These are phyloP conservation scores for Porites australiensis DNA, from an alignment of 64 coral and sea anemone genomes.

Conservation along the genomic window DNA sequence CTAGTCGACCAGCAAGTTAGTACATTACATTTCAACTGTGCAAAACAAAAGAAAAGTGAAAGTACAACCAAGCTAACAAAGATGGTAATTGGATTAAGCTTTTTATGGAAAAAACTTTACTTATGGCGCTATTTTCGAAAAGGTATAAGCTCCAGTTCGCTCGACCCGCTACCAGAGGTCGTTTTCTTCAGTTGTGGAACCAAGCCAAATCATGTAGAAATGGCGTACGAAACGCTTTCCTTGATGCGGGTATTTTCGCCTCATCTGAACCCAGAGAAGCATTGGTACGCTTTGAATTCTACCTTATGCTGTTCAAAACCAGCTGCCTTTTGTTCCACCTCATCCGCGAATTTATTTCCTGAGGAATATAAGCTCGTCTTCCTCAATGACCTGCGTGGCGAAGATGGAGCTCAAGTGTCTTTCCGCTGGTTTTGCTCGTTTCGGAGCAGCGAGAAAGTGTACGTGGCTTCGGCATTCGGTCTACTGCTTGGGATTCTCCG, in stretches of 20 bases:
- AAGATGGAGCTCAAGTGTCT: slow-evolving; percentile 5
- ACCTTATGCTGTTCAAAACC: slow-evolving; percentile 34
- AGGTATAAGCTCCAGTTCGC: neutral
- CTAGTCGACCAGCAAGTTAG: neutral
- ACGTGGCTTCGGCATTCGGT: slow-evolving; percentile 36
- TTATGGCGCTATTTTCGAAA: slow-evolving; percentile 9
- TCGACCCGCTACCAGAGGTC: neutral
- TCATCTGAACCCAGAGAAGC: slow-evolving; percentile 22
- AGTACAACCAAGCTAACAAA: slow-evolving; percentile 4
- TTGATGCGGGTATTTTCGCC: slow-evolving; percentile 9
- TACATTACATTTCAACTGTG: neutral
- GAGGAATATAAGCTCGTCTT: neutral
- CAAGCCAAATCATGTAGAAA: neutral
- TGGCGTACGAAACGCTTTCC: neutral
- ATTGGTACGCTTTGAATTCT: slow-evolving; percentile 47
- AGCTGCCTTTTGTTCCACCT: neutral
- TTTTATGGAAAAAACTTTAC: slow-evolving; percentile 19
- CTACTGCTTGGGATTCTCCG: slow-evolving; percentile 20
- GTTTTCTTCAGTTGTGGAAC: neutral
- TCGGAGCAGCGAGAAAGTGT: slow-evolving; percentile 2
- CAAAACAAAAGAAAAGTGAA: neutral
- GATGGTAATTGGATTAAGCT: slow-evolving; percentile 5
- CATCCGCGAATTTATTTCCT: neutral
- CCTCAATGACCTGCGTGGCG: neutral
- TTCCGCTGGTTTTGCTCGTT: slow-evolving; percentile 4